Base-by-base conservation (phyloP, 2,113 vertebrate genomes). In the Chionomys nivalis region DNA sequence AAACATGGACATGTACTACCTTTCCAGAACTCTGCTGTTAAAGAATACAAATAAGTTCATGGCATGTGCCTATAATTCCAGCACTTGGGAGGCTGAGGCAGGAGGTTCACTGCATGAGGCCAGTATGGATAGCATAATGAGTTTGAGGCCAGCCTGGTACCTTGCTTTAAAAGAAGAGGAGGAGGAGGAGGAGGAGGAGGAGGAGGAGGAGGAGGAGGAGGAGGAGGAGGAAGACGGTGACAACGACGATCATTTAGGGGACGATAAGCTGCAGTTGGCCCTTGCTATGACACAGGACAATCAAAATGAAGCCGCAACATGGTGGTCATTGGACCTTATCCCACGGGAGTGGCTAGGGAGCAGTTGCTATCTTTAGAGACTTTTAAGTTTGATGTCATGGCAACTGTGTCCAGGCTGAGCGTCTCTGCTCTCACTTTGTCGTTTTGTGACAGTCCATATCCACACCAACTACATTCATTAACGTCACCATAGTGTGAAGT, bases 331-430 rank as follows among this genome's bases (percentile, higher is more conserved):
- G 61, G 28, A 39, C 17, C 5, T 81, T 44, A 31, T 24, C 3
- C 52, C 52, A 36, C 4, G 17, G 47, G 73, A 90, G 63, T 81
- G 5, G 28, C 49, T 52, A 68, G 58, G 66, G 75, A 90, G 33
- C 39, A 61, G 89, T 55, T 63, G 75, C 47, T 31, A 93, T 52
- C 86, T 63, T 83, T 85, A 24, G 33, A 72, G 44, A 13, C 77
- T 94, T 73, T 61, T 26, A 88, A 92, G 31, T 94, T 81, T 86
- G 86, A 19, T 36, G 49, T 66, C 91, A n/a, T 49, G 76, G 72
- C 91, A 92, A 2, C 12, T 66, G 28, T 72, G 72, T 44, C 65
- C 63, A 49, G 11, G 75, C 14, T 91, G 42, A 94, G 72, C 49
- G 19, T 90, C 36, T 66, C 66, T n/a, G 83, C 33, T 79, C n/a